These are phyloP conservation scores for Pyrochroa serraticornis DNA, from an alignment of 2,888 invertebrate genomes.

Conservation along the genomic window DNA sequence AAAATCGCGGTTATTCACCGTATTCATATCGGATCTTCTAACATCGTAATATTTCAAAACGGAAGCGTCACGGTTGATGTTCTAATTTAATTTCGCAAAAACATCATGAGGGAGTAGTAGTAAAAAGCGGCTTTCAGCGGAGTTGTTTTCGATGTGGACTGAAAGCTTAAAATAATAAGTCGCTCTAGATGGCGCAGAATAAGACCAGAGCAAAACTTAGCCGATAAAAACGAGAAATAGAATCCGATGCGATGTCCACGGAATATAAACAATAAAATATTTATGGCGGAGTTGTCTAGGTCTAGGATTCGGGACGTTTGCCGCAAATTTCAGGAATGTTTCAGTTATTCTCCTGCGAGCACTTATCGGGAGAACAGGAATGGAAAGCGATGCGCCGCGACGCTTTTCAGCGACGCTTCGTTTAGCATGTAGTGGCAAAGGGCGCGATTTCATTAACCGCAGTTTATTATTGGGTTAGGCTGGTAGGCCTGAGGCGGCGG, in stretches of 20 bases:
- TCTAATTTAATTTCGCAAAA: constrained; percentile 3
- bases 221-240: no score
- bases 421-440: constrained; percentile 37
- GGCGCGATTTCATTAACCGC: constrained; percentile 44
- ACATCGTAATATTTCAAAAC: no score
- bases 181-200: constrained; percentile 23
- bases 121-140: constrained; percentile 3
- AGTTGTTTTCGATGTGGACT: constrained; percentile 12
- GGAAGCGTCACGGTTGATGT: not conserved
- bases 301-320: no score
- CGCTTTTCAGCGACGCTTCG: constrained; percentile 29
- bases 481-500: constrained; percentile 3
- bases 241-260: no score
- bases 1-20: no score
- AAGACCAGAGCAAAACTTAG: constrained; percentile 17
- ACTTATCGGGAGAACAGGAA: constrained; percentile 34
- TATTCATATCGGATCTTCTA: no score
- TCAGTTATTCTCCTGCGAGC: constrained; percentile 35
- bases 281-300: no score
- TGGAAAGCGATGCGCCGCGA: constrained; percentile 27
- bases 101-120: not conserved
- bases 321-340: constrained; percentile 15
- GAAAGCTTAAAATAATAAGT: constrained; percentile 39
- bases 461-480: constrained; percentile 44
- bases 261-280: no score